Conservation (phyloP, 2,797 vertebrate genomes). For the Enteromius radiatus region DNA sequence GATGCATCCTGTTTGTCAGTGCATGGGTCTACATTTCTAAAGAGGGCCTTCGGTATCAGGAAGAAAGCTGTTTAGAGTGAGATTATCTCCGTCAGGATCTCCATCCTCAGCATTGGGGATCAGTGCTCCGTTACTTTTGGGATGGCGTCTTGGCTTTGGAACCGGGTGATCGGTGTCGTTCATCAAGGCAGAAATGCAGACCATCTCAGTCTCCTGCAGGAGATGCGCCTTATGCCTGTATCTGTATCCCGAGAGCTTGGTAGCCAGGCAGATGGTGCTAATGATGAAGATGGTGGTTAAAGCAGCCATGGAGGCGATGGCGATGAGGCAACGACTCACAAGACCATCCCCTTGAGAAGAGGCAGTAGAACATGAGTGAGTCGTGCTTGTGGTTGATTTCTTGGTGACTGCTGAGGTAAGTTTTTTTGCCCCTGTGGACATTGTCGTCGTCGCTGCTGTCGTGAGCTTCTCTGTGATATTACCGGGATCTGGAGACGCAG, state of each 20-base stretch:
- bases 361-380: constrained; percentile 21
- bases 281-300: constrained; percentile 78
- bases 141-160: constrained; percentile 33
- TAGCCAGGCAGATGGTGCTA: constrained; percentile 72
- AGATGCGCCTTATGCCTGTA: constrained; percentile 54
- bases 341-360: constrained; percentile 45
- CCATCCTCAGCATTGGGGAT: constrained; percentile 53
- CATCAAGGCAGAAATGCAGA: constrained; percentile 81
- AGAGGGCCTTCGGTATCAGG: constrained; percentile 62
- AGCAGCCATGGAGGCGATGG: constrained; percentile 76
- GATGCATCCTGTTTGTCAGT: not conserved
- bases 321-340: constrained; percentile 76
- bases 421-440: not conserved
- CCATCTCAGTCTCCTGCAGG: constrained; percentile 78
- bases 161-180: constrained; percentile 62
- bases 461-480: not conserved
- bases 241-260: constrained; percentile 72
- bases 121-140: constrained; percentile 48
- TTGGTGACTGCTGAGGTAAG: not conserved
- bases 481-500: not conserved
- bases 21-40: not conserved
- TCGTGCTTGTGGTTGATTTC: not conserved
- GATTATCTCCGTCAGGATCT: constrained; percentile 70
- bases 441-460: not conserved
- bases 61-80: constrained; percentile 83